Evolutionary conservation across 1,140 invertebrate species (phyloP), one percentile per base, ranked within the genome.

Genomic region (Aphelinus atriplicis): DNA sequence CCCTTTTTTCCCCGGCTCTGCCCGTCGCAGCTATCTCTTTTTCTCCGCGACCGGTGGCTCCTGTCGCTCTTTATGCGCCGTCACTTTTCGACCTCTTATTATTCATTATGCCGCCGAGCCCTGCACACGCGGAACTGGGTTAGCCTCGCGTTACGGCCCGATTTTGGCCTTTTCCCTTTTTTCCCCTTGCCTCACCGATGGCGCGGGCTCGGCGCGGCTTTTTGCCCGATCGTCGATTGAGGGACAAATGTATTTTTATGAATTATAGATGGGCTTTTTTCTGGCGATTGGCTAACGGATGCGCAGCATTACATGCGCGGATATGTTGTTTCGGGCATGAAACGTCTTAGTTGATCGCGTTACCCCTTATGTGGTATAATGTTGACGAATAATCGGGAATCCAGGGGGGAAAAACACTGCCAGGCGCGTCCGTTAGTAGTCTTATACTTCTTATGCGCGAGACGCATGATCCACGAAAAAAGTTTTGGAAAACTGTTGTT

Each of bases 51-150:
- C 60, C 58, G 58, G 26, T 26, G 26, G 26, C 26, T 26, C 26
- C 26, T 46, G 46, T 63, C 55, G 47, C 55, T 57, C 64, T 61
- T 83, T 80, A 82, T 78, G 77, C 70, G 50, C 60, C 61, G 71
- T 73, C 64, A 73, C 64, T 73, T 73, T 60, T 48, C 57, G 64
- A 73, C 9, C 62, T 72, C 63, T 65, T 67, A 67, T 66, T 66
- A 73, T 73, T 74, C 72, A 74, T 74, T 74, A 74, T 67, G 56
- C 58, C 72, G 50, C 48, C 62, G n/a, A 42, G 66, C 45, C 1
- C 5, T 48, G 45, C 55, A 4, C 46, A 56, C 61, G 65, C 58
- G 50, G 63, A 74, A 75, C 66, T 75, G 73, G 73, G 73, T 75
- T 69, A 75, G 73, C 26, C 67, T 62, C 56, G 50, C 10, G 26